These are phyloP conservation scores for Nothoprocta pentlandii DNA, from an alignment of 2,113 vertebrate species.

Conservation along the genomic window DNA sequence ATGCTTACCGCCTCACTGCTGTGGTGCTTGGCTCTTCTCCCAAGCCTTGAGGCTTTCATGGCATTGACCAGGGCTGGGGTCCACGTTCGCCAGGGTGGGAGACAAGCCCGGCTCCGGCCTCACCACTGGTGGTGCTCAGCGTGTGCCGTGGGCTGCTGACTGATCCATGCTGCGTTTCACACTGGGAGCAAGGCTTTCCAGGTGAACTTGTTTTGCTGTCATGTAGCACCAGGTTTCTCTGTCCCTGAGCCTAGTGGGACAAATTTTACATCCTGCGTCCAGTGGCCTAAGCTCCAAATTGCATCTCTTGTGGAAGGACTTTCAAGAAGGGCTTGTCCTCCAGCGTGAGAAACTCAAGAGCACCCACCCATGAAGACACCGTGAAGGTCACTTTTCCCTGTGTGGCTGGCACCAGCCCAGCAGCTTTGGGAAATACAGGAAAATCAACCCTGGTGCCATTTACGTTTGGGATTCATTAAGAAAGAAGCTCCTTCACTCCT, in stretches of 20 bases:
- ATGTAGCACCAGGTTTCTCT: background rate
- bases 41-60: fast-evolving
- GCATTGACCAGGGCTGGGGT: background rate
- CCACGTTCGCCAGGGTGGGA: background rate
- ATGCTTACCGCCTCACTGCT: background rate
- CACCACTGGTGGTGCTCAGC: background rate
- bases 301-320: background rate
- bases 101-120: background rate
- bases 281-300: background rate
- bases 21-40: background rate
- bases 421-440: background rate
- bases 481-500: background rate
- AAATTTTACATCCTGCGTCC: background rate
- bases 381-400: background rate
- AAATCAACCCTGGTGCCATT: background rate
- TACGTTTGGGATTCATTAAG: background rate
- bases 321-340: background rate
- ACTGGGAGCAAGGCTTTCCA: background rate
- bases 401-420: fast-evolving
- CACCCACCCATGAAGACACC: background rate
- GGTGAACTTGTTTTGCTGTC: background rate
- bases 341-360: background rate
- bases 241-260: fast-evolving
- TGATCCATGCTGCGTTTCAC: background rate
- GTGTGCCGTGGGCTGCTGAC: background rate